Evolutionary conservation across 2,113 vertebrate species (phyloP).

Genomic region (Monarcha castaneiventris): DNA sequence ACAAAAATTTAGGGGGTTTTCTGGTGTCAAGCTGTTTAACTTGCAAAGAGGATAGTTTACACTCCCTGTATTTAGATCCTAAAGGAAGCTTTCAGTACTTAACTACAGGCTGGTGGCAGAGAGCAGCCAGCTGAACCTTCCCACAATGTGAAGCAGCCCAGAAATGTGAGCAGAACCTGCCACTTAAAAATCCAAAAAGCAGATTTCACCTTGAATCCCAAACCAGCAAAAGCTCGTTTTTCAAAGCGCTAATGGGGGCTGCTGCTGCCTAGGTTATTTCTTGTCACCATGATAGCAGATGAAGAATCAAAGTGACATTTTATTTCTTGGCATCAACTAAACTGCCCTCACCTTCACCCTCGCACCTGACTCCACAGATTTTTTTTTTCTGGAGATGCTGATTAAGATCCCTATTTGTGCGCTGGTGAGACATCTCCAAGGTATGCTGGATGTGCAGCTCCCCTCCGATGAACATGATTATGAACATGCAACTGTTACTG

Average conservation of each 20-base stretch:
- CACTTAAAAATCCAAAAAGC: background rate
- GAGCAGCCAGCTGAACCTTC: background rate
- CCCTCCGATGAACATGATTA: background rate
- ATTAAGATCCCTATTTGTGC: constrained; percentile 49
- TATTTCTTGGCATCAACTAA: constrained; percentile 27
- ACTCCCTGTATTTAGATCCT: background rate
- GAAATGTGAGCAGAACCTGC: background rate
- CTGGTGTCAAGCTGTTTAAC: background rate
- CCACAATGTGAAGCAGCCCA: background rate
- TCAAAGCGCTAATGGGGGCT: background rate
- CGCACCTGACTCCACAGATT: constrained; percentile 2
- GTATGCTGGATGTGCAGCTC: constrained; percentile 18
- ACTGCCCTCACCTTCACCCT: background rate
- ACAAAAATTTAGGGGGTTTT: background rate
- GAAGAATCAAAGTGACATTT: constrained; percentile 48
- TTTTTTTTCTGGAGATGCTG: constrained; percentile 43
- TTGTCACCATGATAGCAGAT: background rate
- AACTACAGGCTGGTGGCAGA: background rate
- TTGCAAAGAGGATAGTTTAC: background rate
- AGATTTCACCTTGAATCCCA: background rate
- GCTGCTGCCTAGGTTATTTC: background rate
- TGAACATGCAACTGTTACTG: background rate
- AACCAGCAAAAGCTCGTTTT: background rate
- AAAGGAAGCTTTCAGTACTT: background rate
- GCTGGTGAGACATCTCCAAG: background rate